phyloP scores from a whole-genome alignment of 2,113 vertebrate species.

The Ptilorrhoa leucosticta region DNA sequence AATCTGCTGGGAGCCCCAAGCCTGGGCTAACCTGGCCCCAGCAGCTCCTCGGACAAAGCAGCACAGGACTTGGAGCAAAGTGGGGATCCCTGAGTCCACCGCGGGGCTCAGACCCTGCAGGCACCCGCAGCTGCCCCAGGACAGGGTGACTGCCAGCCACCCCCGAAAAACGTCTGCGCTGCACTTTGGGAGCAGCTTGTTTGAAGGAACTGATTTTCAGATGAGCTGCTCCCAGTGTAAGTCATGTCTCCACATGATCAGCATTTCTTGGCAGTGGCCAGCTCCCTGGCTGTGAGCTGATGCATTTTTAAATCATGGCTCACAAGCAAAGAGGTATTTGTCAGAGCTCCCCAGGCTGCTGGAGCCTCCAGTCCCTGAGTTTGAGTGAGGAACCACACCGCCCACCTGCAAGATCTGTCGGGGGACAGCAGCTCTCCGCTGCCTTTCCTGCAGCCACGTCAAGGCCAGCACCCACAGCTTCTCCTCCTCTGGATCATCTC shows the following conservation, averaged over 20 bases:
- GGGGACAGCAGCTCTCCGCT: not conserved
- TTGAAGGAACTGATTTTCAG: not conserved
- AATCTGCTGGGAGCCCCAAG: rapidly evolving
- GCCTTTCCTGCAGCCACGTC: not conserved
- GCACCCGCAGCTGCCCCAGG: not conserved
- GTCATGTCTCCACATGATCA: conserved; percentile 40
- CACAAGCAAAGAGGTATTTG: not conserved
- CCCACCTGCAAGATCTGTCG: not conserved
- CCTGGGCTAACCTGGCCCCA: not conserved
- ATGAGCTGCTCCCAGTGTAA: not conserved
- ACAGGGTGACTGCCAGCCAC: not conserved
- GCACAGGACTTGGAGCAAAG: not conserved
- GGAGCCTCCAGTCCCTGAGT: not conserved
- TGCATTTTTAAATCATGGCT: not conserved
- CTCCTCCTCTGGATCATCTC: not conserved
- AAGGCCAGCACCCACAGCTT: not conserved
- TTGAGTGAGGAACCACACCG: rapidly evolving
- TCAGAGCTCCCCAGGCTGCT: not conserved
- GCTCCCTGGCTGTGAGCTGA: not conserved
- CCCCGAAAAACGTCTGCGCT: rapidly evolving
- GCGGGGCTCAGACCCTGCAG: rapidly evolving
- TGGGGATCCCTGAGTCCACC: rapidly evolving
- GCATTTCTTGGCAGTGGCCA: conserved; percentile 3
- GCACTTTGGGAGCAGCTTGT: rapidly evolving
- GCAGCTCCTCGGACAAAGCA: rapidly evolving